These are phyloP conservation scores for Pyrochroa serraticornis DNA, from an alignment of 2,888 invertebrate genomes.

Conservation along the genomic window DNA sequence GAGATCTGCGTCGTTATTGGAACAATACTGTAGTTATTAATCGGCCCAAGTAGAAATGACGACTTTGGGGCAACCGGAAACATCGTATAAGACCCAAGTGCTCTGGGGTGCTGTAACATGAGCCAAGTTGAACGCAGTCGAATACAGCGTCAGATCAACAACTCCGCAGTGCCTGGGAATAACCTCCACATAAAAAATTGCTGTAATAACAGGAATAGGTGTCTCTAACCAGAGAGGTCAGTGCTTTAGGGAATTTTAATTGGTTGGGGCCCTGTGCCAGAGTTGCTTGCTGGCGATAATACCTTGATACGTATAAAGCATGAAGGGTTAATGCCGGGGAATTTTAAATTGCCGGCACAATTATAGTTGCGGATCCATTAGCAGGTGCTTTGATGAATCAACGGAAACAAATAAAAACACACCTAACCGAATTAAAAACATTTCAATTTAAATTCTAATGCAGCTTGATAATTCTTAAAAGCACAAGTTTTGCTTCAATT, in stretches of 20 bases:
- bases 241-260: conserved; percentile 27
- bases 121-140: conserved; percentile 25
- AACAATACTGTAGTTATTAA: conserved; percentile 13
- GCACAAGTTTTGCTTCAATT: conserved; percentile 3
- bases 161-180: conserved; percentile 19
- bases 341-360: conserved; percentile 9
- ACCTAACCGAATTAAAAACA: too few species aligned
- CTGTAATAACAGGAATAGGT: conserved; percentile 28
- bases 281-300: conserved; percentile 13
- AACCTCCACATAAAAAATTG: conserved; percentile 25
- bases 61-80: conserved; percentile 25
- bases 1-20: conserved; percentile 14
- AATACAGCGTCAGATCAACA: conserved; percentile 35
- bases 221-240: conserved; percentile 26
- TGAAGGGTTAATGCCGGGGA: background rate
- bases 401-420: too few species aligned
- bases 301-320: conserved; percentile 10
- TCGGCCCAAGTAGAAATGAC: conserved; percentile 13
- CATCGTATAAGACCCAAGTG: conserved; percentile 33
- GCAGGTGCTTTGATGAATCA: background rate
- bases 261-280: conserved; percentile 15
- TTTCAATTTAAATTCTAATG: too few species aligned
- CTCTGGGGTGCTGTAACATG: conserved; percentile 37
- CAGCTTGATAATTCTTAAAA: too few species aligned
- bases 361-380: background rate